A percentile compares a stretch with the other conserved stretches of the same genome.
phyloP scores from a whole-genome alignment of 2,797 vertebrate genomes.

The Halcyon smyrnensis region DNA sequence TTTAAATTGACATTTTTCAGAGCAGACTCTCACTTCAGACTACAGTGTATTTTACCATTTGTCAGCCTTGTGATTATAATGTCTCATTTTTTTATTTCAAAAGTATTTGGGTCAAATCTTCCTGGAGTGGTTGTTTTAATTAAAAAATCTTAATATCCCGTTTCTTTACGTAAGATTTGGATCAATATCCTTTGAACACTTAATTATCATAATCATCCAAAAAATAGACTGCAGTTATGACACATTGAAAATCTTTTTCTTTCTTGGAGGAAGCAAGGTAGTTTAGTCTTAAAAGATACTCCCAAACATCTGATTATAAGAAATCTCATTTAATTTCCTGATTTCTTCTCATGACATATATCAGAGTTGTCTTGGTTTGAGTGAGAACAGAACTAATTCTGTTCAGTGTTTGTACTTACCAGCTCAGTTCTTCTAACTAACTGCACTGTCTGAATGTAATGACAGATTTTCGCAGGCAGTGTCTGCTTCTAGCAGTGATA shows the following conservation, averaged over 20 bases:
- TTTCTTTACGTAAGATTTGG: neutral
- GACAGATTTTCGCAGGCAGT: too few relatives aligned
- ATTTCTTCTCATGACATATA: neutral
- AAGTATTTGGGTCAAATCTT: constrained; percentile 25
- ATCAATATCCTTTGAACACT: constrained; percentile 19
- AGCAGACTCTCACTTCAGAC: neutral
- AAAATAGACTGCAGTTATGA: constrained; percentile 10
- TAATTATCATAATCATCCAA: neutral
- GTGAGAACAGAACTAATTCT: too few relatives aligned
- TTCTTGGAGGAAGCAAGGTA: neutral
- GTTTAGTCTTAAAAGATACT: neutral
- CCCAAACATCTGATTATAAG: neutral
- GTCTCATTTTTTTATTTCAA: neutral
- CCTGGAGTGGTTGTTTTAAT: constrained; percentile 2
- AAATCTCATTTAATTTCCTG: neutral
- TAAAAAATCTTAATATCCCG: neutral
- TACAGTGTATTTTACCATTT: neutral
- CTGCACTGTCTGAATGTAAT: too few relatives aligned
- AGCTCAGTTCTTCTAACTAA: too few relatives aligned
- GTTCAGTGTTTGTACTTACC: too few relatives aligned
- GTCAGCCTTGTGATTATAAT: neutral
- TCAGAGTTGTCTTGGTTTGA: too few relatives aligned
- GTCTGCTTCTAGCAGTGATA: too few relatives aligned
- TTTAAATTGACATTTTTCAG: neutral
- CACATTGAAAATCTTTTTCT: neutral